These are phyloP conservation scores for Ganaspis sp. DNA, from an alignment of 1,140 invertebrate species.

Conservation along the genomic window DNA sequence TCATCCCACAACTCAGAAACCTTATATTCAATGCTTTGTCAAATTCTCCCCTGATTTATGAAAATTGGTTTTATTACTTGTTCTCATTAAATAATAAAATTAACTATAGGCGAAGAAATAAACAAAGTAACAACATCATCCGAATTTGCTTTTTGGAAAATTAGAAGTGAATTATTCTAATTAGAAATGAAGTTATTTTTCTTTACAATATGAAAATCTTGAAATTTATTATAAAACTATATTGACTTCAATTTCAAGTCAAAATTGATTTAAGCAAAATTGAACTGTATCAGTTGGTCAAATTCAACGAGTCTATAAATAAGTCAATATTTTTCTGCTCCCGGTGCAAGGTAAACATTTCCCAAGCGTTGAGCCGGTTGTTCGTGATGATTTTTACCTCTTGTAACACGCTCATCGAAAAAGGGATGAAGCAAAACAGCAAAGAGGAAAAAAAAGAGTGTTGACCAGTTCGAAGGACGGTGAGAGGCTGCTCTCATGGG, in stretches of 20 bases:
- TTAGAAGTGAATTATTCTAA: too few relatives aligned
- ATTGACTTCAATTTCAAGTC: too few relatives aligned
- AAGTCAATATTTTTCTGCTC: conserved; percentile 50
- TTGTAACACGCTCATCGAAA: conserved; percentile 67
- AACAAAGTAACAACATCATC: too few relatives aligned
- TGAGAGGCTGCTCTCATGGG: conserved; percentile 20
- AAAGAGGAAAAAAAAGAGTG: background rate
- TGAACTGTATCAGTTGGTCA: too few relatives aligned
- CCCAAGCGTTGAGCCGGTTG: conserved; percentile 38
- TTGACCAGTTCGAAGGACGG: conserved; percentile 39
- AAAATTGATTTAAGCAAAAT: too few relatives aligned
- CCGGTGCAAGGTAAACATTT: conserved; percentile 44
- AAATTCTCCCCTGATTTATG: background rate
- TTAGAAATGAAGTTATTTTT: too few relatives aligned
- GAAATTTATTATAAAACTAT: too few relatives aligned
- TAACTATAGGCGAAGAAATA: too few relatives aligned
- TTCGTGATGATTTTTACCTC: conserved; percentile 62
- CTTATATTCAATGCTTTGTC: background rate
- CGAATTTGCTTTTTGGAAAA: too few relatives aligned
- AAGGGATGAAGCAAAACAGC: conserved; percentile 43
- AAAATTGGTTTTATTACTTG: background rate
- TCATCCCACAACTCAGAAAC: background rate
- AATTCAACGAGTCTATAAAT: conserved; percentile 44
- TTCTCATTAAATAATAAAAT: conserved; percentile 26
- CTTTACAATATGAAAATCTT: too few relatives aligned